Evolutionary conservation across 1,140 invertebrate genomes (phyloP).

Genomic region (Lethrus apterus): DNA sequence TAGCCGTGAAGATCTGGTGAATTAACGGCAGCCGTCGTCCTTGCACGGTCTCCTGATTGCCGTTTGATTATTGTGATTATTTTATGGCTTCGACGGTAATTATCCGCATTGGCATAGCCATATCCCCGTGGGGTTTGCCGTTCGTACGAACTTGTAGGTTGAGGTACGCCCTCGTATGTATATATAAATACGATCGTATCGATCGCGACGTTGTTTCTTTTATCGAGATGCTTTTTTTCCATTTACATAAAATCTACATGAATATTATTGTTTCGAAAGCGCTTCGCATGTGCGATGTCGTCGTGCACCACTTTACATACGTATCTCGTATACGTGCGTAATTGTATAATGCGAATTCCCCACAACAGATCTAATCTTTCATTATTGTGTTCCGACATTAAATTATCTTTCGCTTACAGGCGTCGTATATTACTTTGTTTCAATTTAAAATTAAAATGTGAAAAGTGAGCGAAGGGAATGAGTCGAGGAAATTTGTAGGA

Average conservation of each 20-base stretch:
- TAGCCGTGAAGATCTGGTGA: not conserved
- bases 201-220: not conserved
- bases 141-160: not conserved
- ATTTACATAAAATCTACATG: not conserved
- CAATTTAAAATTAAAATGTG: too few relatives aligned
- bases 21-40: not conserved
- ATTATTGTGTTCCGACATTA: too few relatives aligned
- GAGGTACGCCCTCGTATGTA: too few relatives aligned
- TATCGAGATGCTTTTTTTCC: not conserved
- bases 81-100: not conserved
- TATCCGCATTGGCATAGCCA: not conserved
- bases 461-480: too few relatives aligned
- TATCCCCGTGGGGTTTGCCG: too few relatives aligned
- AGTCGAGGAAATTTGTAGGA: too few relatives aligned
- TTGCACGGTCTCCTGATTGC: slow-evolving; percentile 4
- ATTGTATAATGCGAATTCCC: too few relatives aligned
- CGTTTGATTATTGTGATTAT: slow-evolving; percentile 7
- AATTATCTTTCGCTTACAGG: too few relatives aligned
- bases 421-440: too few relatives aligned
- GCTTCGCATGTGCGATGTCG: not conserved
- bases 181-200: too few relatives aligned
- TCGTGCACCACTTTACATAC: not conserved
- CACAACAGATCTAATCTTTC: too few relatives aligned
- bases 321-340: too few relatives aligned
- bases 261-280: not conserved